Conservation (phyloP, 2,797 vertebrate genomes). For the Adelosebastes latens region DNA sequence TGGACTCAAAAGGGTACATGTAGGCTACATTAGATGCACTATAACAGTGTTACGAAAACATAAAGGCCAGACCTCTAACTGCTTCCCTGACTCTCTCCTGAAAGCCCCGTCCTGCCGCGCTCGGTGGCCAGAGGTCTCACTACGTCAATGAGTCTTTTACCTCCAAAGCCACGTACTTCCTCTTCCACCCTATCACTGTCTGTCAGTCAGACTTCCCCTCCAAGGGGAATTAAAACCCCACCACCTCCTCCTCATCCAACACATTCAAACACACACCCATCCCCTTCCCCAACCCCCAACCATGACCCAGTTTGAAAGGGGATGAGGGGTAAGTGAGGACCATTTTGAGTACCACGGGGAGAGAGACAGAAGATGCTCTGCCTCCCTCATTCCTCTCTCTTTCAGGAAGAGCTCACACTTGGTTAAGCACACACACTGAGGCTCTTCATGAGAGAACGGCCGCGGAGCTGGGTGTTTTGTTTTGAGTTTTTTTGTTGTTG, state of each 20-base stretch:
- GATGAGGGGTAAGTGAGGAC: slow-evolving; percentile 78
- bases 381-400: slow-evolving; percentile 63
- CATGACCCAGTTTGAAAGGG: slow-evolving; percentile 81
- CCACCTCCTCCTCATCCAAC: slow-evolving; percentile 35
- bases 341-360: slow-evolving; percentile 74
- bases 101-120: background rate
- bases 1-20: background rate
- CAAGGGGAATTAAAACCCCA: slow-evolving; percentile 64
- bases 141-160: slow-evolving; percentile 25
- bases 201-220: slow-evolving; percentile 47
- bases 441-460: slow-evolving; percentile 37
- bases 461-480: slow-evolving; percentile 23
- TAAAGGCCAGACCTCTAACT: slow-evolving; percentile 19
- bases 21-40: background rate
- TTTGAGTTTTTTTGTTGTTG: slow-evolving; percentile 42
- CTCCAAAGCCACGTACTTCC: slow-evolving; percentile 17
- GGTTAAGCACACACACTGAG: slow-evolving; percentile 71
- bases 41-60: slow-evolving; percentile 10
- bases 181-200: slow-evolving; percentile 36
- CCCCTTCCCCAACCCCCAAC: slow-evolving; percentile 61
- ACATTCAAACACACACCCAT: slow-evolving; percentile 22
- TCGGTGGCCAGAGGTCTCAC: slow-evolving; percentile 29
- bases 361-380: slow-evolving; percentile 71
- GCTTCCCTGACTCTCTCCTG: background rate
- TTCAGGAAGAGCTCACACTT: slow-evolving; percentile 75